These are phyloP conservation scores for Ectemnius cavifrons DNA, from an alignment of 2,888 invertebrate genomes.

Conservation along the genomic window DNA sequence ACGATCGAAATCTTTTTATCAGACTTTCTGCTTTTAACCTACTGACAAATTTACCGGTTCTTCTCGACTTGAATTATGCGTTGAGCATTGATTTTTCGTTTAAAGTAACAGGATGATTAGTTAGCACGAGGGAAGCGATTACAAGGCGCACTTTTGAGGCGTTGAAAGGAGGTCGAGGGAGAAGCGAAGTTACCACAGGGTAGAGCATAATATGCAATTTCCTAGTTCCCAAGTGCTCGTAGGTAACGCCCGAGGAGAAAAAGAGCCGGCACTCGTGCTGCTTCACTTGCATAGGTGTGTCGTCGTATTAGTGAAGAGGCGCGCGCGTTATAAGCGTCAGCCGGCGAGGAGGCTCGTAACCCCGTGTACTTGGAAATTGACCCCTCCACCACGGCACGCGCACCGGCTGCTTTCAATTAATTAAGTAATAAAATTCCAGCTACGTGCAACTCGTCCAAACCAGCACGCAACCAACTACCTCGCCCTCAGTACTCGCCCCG, in stretches of 20 bases:
- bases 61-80: neutral
- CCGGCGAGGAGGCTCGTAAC: slow-evolving; percentile 32
- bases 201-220: slow-evolving; percentile 15
- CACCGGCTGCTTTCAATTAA: slow-evolving; percentile 65
- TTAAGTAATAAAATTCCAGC: slow-evolving; percentile 71
- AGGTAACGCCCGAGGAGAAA: slow-evolving; percentile 3
- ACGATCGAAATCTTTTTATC: too few relatives aligned
- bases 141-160: too few relatives aligned
- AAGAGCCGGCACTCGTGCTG: neutral
- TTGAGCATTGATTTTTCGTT: neutral
- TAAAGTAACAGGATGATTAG: too few relatives aligned
- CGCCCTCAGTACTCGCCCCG: neutral
- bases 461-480: slow-evolving; percentile 5
- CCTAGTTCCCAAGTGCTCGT: slow-evolving; percentile 7
- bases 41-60: too few relatives aligned
- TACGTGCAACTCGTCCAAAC: slow-evolving; percentile 29
- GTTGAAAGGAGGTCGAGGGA: neutral
- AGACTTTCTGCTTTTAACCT: too few relatives aligned
- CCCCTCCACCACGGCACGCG: slow-evolving; percentile 65
- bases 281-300: neutral
- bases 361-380: slow-evolving; percentile 59
- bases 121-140: too few relatives aligned
- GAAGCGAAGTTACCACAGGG: neutral
- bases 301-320: neutral
- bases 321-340: neutral